These are phyloP conservation scores for Phocoena phocoena DNA, from an alignment of 2,113 vertebrate species.

Conservation along the genomic window DNA sequence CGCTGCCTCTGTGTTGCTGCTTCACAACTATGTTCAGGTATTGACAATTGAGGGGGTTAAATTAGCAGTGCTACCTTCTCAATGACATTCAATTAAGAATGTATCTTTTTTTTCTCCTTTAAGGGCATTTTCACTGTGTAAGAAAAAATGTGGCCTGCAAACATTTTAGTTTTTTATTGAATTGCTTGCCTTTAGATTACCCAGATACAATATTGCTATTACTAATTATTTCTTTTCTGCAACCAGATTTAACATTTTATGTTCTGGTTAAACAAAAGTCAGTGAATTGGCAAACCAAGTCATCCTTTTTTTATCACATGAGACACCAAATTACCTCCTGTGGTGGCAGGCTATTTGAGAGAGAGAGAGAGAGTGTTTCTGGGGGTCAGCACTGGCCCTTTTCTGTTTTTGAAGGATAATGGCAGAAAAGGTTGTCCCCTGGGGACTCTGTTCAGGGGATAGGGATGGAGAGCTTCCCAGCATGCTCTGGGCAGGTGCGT, in stretches of 20 bases:
- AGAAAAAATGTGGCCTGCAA: not conserved
- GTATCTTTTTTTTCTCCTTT: not conserved
- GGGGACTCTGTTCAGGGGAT: not conserved
- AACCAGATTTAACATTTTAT: constrained; percentile 27
- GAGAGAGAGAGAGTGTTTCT: not conserved
- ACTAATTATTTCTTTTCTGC: constrained; percentile 6
- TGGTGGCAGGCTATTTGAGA: not conserved
- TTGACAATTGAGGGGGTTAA: not conserved
- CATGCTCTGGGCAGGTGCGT: not conserved
- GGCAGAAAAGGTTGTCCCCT: not conserved
- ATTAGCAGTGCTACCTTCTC: not conserved
- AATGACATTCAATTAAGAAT: not conserved
- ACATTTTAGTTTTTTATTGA: not conserved
- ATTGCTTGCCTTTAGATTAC: not conserved
- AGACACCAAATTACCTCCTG: not conserved
- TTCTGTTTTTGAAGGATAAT: constrained; percentile 5
- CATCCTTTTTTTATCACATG: not conserved
- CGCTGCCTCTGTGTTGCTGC: not conserved
- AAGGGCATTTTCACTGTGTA: constrained; percentile 15
- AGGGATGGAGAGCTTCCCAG: not conserved
- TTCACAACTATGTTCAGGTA: not conserved
- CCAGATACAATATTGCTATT: not conserved
- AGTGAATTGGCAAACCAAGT: not conserved
- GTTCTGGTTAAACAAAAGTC: constrained; percentile 25
- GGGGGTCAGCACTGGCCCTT: not conserved